Base-by-base conservation (phyloP, 2,797 vertebrate genomes). In the Parambassis ranga region DNA sequence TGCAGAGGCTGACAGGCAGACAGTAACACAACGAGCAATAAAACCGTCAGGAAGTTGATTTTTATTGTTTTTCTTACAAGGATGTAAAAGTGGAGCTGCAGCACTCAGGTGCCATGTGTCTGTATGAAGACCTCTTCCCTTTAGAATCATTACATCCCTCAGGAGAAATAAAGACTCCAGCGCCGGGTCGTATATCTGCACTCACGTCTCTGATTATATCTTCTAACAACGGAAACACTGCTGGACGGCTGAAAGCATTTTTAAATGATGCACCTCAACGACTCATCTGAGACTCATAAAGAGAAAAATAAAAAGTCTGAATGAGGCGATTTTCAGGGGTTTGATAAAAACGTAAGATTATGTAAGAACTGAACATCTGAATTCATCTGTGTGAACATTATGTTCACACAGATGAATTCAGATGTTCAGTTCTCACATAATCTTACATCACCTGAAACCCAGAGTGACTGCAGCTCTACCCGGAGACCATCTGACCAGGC, bases 221-320 rank as follows among this genome's bases (percentile, higher is more conserved):
- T 24, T 16, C 42, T 47, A 51, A 14, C 35, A 61, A 39, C 31
- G 61, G 42, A 48, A 10, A 10, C 22, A 16, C 47, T 35, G 39
- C 10, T 37, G 22, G 10, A 27, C 59, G 32, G 59, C 32, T 7
- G 35, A 57, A 18, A 20, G 16, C 50, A 24, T 19, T 39, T 6
- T 1, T 18, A 49, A 38, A 32, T 36, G 39, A 15, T 39, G 32
- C 18, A 44, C 18, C 37, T 43, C 28, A 74, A 74, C 9, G 37
- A 74, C 23, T 28, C 70, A 42, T 56, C 10, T 4, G 64, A 61
- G 63, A 51, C 48, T 15, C 23, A 20, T 43, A 41, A 60, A 62
- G 60, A 26, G 14, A 18, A 10, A 41, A 24, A 43, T 11, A 16
- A 43, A 43, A 43, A 27, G 16, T 43, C 43, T 26, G 10, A 43